These are phyloP conservation scores for Heteromyza rotundicornis DNA, from an alignment of 2,888 invertebrate species.

Conservation along the genomic window DNA sequence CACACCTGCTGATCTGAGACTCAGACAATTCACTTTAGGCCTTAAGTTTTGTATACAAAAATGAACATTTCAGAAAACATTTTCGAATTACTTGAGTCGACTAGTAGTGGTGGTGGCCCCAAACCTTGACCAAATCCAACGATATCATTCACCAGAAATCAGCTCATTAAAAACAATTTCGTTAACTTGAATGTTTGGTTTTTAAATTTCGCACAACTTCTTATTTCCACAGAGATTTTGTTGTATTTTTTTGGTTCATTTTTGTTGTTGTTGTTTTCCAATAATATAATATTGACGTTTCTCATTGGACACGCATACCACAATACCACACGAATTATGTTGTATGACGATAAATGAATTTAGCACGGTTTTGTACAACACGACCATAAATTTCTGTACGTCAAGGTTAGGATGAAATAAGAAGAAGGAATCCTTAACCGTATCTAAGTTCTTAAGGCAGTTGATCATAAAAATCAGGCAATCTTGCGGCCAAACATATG, in stretches of 20 bases:
- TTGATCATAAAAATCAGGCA: conserved; percentile 12
- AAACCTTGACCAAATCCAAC: too few relatives aligned
- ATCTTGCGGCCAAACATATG: not conserved
- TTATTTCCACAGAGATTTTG: conserved; percentile 9
- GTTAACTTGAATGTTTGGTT: too few relatives aligned
- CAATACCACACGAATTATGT: conserved; percentile 5
- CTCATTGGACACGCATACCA: not conserved
- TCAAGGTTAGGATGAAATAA: not conserved
- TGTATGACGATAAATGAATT: conserved; percentile 16
- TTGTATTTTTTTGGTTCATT: not conserved
- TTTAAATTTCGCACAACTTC: too few relatives aligned
- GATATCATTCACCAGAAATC: conserved; percentile 42
- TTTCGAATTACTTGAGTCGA: too few relatives aligned
- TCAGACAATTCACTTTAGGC: too few relatives aligned
- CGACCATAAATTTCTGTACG: conserved; percentile 4
- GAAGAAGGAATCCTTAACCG: not conserved
- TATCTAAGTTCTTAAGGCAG: conserved; percentile 10
- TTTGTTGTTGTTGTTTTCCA: conserved; percentile 8
- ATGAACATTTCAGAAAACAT: too few relatives aligned
- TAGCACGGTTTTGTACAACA: conserved; percentile 17
- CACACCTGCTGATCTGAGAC: too few relatives aligned
- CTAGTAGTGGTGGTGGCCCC: too few relatives aligned
- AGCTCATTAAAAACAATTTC: conserved; percentile 44
- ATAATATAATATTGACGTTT: not conserved
- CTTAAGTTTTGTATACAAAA: too few relatives aligned